Percentiles rank a stretch among this genome's conserved stretches.
phyloP scores from a whole-genome alignment of 1,140 invertebrate species.

The Rhizoglyphus robini region DNA sequence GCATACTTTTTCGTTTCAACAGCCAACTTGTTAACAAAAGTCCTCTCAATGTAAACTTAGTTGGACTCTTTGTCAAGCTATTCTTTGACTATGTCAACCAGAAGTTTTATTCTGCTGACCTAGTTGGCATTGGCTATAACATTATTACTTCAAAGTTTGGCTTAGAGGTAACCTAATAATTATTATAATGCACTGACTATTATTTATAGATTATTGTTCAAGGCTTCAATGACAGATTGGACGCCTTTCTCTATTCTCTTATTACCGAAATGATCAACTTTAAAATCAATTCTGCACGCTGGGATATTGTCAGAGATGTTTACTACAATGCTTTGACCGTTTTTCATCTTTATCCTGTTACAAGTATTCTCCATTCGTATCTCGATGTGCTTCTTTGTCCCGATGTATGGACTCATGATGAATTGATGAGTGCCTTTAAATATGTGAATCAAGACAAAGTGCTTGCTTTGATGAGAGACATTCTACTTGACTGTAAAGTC shows the following conservation, averaged over 20 bases:
- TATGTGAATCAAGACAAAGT: neutral
- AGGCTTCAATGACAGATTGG: constrained; percentile 1
- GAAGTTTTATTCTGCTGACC: constrained; percentile 2
- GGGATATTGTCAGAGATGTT: neutral
- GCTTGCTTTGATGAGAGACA: neutral
- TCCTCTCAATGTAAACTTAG: neutral
- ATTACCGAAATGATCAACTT: neutral
- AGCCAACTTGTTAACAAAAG: neutral
- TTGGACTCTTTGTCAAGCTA: constrained; percentile 1
- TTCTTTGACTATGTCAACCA: constrained; percentile 6
- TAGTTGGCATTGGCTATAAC: neutral
- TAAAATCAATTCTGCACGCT: neutral
- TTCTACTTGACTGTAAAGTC: neutral
- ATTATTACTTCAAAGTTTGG: neutral
- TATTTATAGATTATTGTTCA: neutral
- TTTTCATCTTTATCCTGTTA: neutral
- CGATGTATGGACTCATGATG: neutral
- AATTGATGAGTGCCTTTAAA: neutral
- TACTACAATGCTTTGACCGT: neutral
- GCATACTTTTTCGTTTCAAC: neutral
- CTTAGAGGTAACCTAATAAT: neutral
- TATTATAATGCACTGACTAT: neutral
- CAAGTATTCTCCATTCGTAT: neutral
- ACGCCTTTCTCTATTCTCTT: neutral
- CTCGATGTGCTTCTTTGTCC: neutral